Conservation (phyloP, 2,113 vertebrate genomes). For the Microtus pennsylvanicus region DNA sequence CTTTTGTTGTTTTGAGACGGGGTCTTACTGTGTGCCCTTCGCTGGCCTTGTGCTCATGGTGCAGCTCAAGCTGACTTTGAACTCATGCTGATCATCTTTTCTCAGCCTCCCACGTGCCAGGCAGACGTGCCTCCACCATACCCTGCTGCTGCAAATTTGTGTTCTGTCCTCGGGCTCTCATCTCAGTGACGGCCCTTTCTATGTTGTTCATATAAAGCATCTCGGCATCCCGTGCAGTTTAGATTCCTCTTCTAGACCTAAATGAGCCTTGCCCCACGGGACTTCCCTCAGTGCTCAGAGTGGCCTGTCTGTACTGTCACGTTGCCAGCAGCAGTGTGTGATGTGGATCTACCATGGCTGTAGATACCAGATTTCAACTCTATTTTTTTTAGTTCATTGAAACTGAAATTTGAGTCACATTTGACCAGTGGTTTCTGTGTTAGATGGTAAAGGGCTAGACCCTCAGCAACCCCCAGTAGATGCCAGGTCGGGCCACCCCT, state of each 20-base stretch:
- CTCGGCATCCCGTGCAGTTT: not conserved
- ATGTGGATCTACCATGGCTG: not conserved
- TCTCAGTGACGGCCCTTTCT: not conserved
- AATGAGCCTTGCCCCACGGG: not conserved
- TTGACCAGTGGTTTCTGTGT: not conserved
- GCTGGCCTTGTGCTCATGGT: not conserved
- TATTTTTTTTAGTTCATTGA: not conserved
- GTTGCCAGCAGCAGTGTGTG: not conserved
- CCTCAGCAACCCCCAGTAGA: not conserved
- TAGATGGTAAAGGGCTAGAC: not conserved
- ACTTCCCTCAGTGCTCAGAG: not conserved
- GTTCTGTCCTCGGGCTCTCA: not conserved
- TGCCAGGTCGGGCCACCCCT: not conserved
- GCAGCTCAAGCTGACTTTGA: not conserved
- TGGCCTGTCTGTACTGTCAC: not conserved
- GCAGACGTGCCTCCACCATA: not conserved
- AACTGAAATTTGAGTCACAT: not conserved
- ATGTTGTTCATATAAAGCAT: not conserved
- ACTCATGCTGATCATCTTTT: not conserved
- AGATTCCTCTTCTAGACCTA: not conserved
- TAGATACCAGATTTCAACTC: not conserved
- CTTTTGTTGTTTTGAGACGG: not conserved
- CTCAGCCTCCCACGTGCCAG: not conserved
- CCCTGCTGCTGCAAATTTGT: not conserved
- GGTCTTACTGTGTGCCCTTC: not conserved